These are phyloP conservation scores for Nasonovia ribisnigri DNA, from an alignment of 2,888 invertebrate species.

Conservation along the genomic window DNA sequence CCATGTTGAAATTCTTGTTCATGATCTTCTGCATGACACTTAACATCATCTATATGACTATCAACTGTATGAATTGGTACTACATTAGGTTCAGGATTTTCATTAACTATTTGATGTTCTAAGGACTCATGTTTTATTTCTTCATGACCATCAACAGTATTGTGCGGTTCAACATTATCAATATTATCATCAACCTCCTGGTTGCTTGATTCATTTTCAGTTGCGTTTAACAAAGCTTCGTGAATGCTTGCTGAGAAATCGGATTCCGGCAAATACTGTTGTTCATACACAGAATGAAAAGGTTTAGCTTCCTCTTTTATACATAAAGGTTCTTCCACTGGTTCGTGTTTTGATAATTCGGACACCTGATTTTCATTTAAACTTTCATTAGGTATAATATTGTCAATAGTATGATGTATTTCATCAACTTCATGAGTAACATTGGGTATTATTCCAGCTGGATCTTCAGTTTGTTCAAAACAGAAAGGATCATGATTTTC, in stretches of 20 bases:
- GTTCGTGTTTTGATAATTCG: slow-evolving; percentile 53
- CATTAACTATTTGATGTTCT: slow-evolving; percentile 1
- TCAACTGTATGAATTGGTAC: neutral
- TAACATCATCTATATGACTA: neutral
- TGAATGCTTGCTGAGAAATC: slow-evolving; percentile 58
- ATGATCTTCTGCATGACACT: neutral
- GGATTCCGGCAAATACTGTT: slow-evolving; percentile 58
- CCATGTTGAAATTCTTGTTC: slow-evolving; percentile 21
- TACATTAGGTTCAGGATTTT: neutral
- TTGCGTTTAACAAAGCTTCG: slow-evolving; percentile 53
- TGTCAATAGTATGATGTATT: neutral
- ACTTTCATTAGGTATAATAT: neutral
- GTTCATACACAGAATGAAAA: slow-evolving; percentile 43
- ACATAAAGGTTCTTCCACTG: slow-evolving; percentile 53
- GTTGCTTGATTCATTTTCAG: neutral
- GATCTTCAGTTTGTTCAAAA: slow-evolving; percentile 54
- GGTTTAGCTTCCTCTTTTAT: slow-evolving; percentile 50
- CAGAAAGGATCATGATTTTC: slow-evolving; percentile 56
- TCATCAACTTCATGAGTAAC: slow-evolving; percentile 19
- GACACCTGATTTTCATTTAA: slow-evolving; percentile 13
- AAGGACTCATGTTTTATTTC: neutral
- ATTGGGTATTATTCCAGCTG: slow-evolving; percentile 54
- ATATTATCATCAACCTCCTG: neutral
- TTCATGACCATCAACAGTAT: neutral
- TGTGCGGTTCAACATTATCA: neutral